Evolutionary conservation across 1,140 invertebrate genomes (phyloP), one percentile per base, ranked within the genome.

Genomic region (Chelonus insularis): DNA sequence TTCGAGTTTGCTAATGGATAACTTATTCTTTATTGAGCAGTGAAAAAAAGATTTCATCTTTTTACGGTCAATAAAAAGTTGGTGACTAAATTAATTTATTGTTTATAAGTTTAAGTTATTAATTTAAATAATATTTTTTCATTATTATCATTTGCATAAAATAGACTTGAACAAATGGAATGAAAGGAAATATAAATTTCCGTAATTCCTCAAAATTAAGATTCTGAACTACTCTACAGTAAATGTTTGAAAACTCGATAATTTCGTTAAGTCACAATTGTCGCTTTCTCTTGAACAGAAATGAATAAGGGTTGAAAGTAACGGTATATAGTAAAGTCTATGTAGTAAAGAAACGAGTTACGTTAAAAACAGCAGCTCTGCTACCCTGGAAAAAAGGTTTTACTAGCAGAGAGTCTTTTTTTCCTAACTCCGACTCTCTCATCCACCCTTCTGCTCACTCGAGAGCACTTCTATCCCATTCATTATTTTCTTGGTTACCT

Each of bases 401-500:
- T 48, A 39, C n/a, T 48, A 45, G 14, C 8, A 43, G 16, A 2
- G 8, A 43, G 2, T 12, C 4, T 21, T 20, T 39, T 47, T 32
- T 36, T 45, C 45, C 47, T 56, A 12, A 29, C 9, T 29, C 36
- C 37, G 9, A 47, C 9, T 39, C 37, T 36, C 25, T 36, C 55
- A 29, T 57, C 23, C 39, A 51, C 57, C 36, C 48, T 43, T 21
- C 43, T 54, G 55, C 60, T 39, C 58, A 25, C n/a, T 25, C 34
- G 34, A 36, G 43, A 54, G 37, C 47, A 39, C 57, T 58, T 60
- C 66, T 62, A 65, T 55, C 65, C 68, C 72, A 75, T 74, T 80
- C 79, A 80, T 80, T 80, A 81, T 78, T 81, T 80, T 79, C 77
- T 77, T 78, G 75, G 77, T 79, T 78, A 77, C 75, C 78, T 77